phyloP scores from a whole-genome alignment of 2,797 vertebrate species.

The Lateolabrax maculatus region DNA sequence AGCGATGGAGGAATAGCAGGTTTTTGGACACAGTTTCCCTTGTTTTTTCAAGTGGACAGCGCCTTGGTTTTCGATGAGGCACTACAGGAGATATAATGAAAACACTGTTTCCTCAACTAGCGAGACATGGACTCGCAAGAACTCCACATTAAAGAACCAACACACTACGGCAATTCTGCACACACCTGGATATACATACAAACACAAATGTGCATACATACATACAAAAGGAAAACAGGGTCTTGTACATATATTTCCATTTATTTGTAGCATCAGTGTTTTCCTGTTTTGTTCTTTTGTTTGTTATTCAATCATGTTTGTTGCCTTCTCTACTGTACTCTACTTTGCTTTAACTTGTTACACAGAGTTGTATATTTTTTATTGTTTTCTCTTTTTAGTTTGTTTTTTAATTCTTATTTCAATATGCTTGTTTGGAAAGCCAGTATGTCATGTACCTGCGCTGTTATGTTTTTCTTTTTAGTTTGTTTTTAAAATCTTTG shows the following conservation, averaged over 20 bases:
- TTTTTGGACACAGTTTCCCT: conserved; percentile 83
- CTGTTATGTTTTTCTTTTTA: conserved; percentile 75
- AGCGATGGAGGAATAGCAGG: conserved; percentile 65
- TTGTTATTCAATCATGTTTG: conserved; percentile 76
- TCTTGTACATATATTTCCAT: conserved; percentile 99
- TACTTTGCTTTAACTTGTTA: conserved; percentile 93
- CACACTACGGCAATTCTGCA: conserved; percentile 69
- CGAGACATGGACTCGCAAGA: conserved; percentile 66
- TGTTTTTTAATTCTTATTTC: conserved; percentile 77
- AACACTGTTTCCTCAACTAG: conserved; percentile 60
- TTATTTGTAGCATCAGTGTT: conserved; percentile 99
- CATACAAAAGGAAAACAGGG: conserved; percentile 96
- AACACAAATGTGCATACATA: conserved; percentile 71
- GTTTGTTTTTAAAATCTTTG: conserved; percentile 82
- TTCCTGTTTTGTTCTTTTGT: conserved; percentile 88
- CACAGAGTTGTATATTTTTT: conserved; percentile 92
- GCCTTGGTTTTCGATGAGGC: conserved; percentile 76
- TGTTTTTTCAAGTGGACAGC: conserved; percentile 84
- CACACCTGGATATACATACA: conserved; percentile 50
- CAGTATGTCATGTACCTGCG: conserved; percentile 86
- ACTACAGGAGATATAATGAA: conserved; percentile 54
- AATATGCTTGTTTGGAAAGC: conserved; percentile 86
- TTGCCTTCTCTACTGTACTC: conserved; percentile 85
- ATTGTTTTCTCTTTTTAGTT: conserved; percentile 62
- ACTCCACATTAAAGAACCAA: conserved; percentile 72